Conservation (phyloP, 2,113 vertebrate species). For the Cyprinodon brontotheroides region DNA sequence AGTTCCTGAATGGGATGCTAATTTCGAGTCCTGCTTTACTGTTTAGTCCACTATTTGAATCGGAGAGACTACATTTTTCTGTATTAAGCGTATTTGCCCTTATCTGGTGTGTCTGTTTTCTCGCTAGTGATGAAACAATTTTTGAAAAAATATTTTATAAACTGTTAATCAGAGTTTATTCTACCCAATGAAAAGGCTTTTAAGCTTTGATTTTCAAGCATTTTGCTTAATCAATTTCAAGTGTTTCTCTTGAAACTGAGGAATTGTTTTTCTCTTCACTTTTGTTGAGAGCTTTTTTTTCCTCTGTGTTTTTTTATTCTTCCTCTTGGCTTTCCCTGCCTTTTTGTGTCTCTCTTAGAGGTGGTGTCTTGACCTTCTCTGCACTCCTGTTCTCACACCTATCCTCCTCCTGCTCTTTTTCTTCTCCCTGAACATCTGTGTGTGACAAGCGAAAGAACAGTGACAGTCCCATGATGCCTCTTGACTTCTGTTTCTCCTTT, state of each 20-base stretch:
- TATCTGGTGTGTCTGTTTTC: background rate
- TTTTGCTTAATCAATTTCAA: conserved; percentile 2
- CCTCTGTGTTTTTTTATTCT: conserved; percentile 31
- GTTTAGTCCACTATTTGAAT: background rate
- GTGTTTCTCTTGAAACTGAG: background rate
- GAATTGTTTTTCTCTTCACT: conserved; percentile 7
- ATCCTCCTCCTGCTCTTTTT: conserved; percentile 44
- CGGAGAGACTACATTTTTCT: background rate
- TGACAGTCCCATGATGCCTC: conserved; percentile 56
- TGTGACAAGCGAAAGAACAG: conserved; percentile 70
- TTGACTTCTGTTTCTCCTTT: conserved; percentile 33
- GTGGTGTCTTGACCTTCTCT: conserved; percentile 64
- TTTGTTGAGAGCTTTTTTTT: conserved; percentile 17
- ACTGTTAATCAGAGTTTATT: background rate
- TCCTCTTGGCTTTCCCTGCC: conserved; percentile 30
- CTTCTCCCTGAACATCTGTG: conserved; percentile 75
- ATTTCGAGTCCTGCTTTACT: background rate
- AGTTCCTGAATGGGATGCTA: background rate
- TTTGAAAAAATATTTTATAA: background rate
- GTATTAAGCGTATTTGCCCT: background rate
- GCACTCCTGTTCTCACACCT: conserved; percentile 37
- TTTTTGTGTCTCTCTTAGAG: conserved; percentile 29
- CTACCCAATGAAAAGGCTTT: background rate
- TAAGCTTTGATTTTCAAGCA: background rate
- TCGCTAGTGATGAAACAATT: background rate